Base-by-base conservation (phyloP, 37 sponge, comb jelly and placozoan genomes). In the Agelas oroides region DNA sequence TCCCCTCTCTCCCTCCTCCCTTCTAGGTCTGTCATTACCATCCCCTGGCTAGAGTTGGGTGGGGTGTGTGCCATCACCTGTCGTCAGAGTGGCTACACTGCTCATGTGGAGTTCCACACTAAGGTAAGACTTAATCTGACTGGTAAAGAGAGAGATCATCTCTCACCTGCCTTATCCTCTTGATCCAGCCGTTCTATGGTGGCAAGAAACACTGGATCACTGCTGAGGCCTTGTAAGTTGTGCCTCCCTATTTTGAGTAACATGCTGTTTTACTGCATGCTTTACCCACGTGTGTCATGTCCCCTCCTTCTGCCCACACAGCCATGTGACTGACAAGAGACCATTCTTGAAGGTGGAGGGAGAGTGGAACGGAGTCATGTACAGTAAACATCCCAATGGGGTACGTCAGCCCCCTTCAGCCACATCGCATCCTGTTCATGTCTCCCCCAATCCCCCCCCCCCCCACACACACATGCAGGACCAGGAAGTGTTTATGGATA, bases 291-390 rank as follows among this genome's bases (percentile, higher is more conserved):
- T n/a, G n/a, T n/a, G n/a, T n/a, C n/a, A n/a, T n/a, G n/a, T n/a
- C n/a, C n/a, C n/a, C n/a, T n/a, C n/a, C n/a, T n/a, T n/a, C n/a
- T n/a, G n/a, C 16, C 8, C 87, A 8, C 8, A 14, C 68, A 95
- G 96, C 34, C 95, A 95, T 62, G 76, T 66, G 16, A 65, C 90
- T 25, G 87, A 92, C 19, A 84, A 65, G 74, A 95, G 92, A 73
- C 91, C 94, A 0, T 82, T 94, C 58, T 32, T 95, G 78, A 87
- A 77, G 40, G 72, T 99, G 62, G 92, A 92, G n/a, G 99, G 99
- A 55, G 95, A 97, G 71, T 99, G 99, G 99, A 99, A 99, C 84
- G 95, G 97, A 30, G 88, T 96, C 32, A 94, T 98, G 91, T 76
- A 86, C 84, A 80, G 27, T 0, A 92, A 96, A 62, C 68, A 87